A percentile compares a stretch with the other conserved stretches of the same genome.
Evolutionary conservation across 2,888 invertebrate genomes (phyloP).

Genomic region (Vanessa cardui): DNA sequence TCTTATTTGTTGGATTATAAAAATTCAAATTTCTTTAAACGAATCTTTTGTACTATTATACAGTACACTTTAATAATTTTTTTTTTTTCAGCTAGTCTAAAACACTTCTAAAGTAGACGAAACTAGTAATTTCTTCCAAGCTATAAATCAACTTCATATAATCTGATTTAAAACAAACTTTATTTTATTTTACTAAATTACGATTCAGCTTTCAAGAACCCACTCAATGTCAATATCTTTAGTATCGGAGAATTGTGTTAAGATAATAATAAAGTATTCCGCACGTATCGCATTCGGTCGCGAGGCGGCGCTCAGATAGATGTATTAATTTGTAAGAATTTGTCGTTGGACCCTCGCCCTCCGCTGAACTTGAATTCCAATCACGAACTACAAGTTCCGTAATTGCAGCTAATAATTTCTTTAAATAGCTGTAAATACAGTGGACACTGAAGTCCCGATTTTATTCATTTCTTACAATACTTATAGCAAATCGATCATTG

Average conservation of each 20-base stretch:
- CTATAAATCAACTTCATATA: neutral
- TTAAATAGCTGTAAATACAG: slow-evolving; percentile 64
- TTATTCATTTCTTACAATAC: slow-evolving; percentile 9
- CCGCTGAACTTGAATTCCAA: slow-evolving; percentile 70
- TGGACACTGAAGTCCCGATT: slow-evolving; percentile 28
- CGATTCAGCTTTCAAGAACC: slow-evolving; percentile 32
- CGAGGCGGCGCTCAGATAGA: slow-evolving; percentile 69
- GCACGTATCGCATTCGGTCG: slow-evolving; percentile 69
- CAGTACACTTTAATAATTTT: too few relatives aligned
- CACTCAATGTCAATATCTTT: slow-evolving; percentile 59
- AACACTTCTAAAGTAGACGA: neutral
- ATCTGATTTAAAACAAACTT: neutral
- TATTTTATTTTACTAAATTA: neutral
- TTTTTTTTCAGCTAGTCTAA: too few relatives aligned
- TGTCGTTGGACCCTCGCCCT: slow-evolving; percentile 76
- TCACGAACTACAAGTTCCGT: slow-evolving; percentile 81
- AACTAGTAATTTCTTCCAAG: neutral
- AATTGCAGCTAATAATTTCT: slow-evolving; percentile 82
- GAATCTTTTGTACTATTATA: too few relatives aligned
- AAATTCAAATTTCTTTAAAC: too few relatives aligned
- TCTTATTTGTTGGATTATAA: too few relatives aligned
- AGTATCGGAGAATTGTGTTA: slow-evolving; percentile 56
- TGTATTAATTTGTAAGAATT: slow-evolving; percentile 83
- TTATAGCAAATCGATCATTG: neutral
- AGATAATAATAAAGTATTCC: slow-evolving; percentile 74